phyloP scores from a whole-genome alignment of 2,113 vertebrate species.

The Coptodon rendalli region DNA sequence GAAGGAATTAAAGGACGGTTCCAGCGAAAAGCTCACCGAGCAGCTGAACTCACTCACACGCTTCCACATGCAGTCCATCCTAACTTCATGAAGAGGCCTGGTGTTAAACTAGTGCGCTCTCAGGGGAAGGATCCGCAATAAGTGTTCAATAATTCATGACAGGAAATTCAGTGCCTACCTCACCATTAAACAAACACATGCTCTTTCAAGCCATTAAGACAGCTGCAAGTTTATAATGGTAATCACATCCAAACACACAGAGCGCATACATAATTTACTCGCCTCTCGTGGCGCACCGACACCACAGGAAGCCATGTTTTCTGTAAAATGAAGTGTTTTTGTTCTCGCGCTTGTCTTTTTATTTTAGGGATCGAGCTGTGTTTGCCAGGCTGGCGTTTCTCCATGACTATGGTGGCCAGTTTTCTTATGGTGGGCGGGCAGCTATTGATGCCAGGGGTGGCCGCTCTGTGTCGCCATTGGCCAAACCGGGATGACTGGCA shows the following conservation, averaged over 20 bases:
- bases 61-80: background rate
- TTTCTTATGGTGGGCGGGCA: constrained; percentile 91
- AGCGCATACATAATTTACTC: background rate
- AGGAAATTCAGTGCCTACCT: constrained; percentile 3
- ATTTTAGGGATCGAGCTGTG: constrained; percentile 91
- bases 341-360: background rate
- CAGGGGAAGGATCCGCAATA: constrained; percentile 13
- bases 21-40: background rate
- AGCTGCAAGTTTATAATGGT: background rate
- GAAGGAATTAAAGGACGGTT: background rate
- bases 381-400: constrained; percentile 87
- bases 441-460: constrained; percentile 92
- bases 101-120: constrained; percentile 14
- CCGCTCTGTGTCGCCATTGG: constrained; percentile 81
- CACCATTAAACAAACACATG: constrained; percentile 30
- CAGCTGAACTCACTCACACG: background rate
- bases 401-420: constrained; percentile 95
- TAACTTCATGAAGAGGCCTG: background rate
- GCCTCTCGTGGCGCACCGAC: background rate
- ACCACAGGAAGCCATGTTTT: background rate
- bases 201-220: background rate
- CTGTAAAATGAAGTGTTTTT: background rate
- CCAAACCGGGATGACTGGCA: constrained; percentile 83
- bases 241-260: background rate
- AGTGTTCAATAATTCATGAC: constrained; percentile 27